A percentile compares a stretch with the other conserved stretches of the same genome.
Conservation (phyloP, 1,140 invertebrate species). For the Ceratosolen fusciceps region DNA sequence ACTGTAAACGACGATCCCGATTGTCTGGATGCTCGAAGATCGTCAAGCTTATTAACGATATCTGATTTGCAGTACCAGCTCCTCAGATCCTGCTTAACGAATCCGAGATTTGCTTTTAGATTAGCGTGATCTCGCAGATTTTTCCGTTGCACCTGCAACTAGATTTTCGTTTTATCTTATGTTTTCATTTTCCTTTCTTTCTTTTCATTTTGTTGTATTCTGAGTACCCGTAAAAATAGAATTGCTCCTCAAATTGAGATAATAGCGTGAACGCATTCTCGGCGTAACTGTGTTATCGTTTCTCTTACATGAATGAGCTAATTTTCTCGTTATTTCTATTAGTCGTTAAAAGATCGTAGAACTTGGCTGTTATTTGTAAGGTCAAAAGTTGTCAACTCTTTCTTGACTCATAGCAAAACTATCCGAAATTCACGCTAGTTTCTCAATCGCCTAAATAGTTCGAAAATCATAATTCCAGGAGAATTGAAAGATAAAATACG, state of each 20-base stretch:
- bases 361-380: slow-evolving; percentile 33
- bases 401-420: slow-evolving; percentile 58
- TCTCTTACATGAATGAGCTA: slow-evolving; percentile 23
- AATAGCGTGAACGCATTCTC: not conserved
- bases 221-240: slow-evolving; percentile 46
- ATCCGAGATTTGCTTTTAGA: slow-evolving; percentile 44
- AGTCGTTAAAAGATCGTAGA: slow-evolving; percentile 39
- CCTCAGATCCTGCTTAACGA: slow-evolving; percentile 35
- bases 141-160: slow-evolving; percentile 45
- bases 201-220: slow-evolving; percentile 42
- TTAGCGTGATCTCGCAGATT: slow-evolving; percentile 49
- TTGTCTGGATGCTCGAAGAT: slow-evolving; percentile 36
- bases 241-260: not conserved
- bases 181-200: slow-evolving; percentile 31
- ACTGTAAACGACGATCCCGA: slow-evolving; percentile 54
- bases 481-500: slow-evolving; percentile 2
- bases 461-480: slow-evolving; percentile 1
- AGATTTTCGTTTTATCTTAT: slow-evolving; percentile 37
- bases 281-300: slow-evolving; percentile 25
- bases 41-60: slow-evolving; percentile 45
- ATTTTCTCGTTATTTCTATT: slow-evolving; percentile 38
- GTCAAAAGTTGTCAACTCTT: slow-evolving; percentile 55
- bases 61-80: slow-evolving; percentile 48
- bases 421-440: slow-evolving; percentile 57
- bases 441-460: slow-evolving; percentile 26